Conservation (phyloP, 2,888 invertebrate genomes). For the Cataglyphis cursor region DNA sequence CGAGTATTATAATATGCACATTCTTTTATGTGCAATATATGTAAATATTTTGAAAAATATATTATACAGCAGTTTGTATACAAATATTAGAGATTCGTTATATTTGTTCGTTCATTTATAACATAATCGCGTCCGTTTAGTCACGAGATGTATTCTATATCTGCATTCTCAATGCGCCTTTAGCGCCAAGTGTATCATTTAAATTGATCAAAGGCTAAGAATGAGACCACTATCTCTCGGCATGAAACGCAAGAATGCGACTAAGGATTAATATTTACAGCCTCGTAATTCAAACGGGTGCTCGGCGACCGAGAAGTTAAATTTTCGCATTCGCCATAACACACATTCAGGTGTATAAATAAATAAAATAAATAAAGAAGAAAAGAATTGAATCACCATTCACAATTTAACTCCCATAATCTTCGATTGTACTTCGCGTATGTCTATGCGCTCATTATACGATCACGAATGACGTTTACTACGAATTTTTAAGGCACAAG, state of each 20-base stretch:
- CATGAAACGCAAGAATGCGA: not conserved
- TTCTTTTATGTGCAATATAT: not conserved
- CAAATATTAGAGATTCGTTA: conserved; percentile 27
- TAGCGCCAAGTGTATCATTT: not conserved
- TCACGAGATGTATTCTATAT: conserved; percentile 8
- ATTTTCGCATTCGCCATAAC: conserved; percentile 5
- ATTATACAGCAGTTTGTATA: conserved; percentile 12
- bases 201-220: not conserved
- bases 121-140: not conserved
- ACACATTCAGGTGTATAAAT: conserved; percentile 21
- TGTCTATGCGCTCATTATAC: not conserved
- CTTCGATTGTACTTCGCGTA: not conserved
- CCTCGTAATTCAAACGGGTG: not conserved
- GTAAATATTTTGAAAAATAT: conserved; percentile 18
- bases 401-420: not conserved
- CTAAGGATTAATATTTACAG: conserved; percentile 32
- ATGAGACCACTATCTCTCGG: not conserved
- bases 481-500: conserved; percentile 44
- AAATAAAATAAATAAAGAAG: conserved; percentile 36
- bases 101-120: conserved; percentile 8
- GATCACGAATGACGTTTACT: not conserved
- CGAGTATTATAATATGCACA: not conserved
- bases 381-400: conserved; percentile 21
- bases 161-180: not conserved
- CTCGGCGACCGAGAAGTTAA: not conserved